Evolutionary conservation across 1,140 invertebrate species (phyloP).

Genomic region (Penaeus indicus): DNA sequence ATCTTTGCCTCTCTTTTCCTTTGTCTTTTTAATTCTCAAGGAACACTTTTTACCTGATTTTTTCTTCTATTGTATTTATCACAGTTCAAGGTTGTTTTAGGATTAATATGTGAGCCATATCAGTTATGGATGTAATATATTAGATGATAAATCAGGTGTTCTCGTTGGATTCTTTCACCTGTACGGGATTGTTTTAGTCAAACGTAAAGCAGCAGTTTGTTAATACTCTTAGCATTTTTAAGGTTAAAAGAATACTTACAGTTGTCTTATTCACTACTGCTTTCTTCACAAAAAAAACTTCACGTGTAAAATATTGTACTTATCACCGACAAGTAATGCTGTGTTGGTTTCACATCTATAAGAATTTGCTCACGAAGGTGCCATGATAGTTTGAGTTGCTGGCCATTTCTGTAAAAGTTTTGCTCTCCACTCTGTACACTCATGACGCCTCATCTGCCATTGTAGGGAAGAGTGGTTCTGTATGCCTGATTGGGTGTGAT

Average conservation of each 20-base stretch:
- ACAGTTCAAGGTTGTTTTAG: conserved; percentile 5
- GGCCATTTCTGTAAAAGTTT: neutral
- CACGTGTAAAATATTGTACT: no score
- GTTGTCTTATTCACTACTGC: no score
- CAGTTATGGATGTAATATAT: neutral
- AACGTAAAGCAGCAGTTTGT: no score
- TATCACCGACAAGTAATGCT: no score
- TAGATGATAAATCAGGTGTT: neutral
- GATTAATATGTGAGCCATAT: conserved; percentile 1
- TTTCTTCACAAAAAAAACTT: no score
- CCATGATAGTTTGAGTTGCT: neutral
- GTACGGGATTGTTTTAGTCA: no score
- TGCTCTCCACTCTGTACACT: no score
- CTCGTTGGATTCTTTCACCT: no score
- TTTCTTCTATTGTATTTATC: neutral
- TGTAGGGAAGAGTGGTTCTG: neutral
- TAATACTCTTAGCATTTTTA: no score
- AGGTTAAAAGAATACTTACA: no score
- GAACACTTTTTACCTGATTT: neutral
- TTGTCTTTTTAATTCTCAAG: no score
- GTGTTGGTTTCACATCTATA: neutral
- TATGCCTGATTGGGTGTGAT: conserved; percentile 2
- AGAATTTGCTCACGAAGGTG: conserved; percentile 29
- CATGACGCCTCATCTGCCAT: neutral
- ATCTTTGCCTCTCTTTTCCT: no score